Evolutionary conservation across 2,113 vertebrate species (phyloP), one percentile per base, ranked within the genome.

Genomic region (Cavia aperea): DNA sequence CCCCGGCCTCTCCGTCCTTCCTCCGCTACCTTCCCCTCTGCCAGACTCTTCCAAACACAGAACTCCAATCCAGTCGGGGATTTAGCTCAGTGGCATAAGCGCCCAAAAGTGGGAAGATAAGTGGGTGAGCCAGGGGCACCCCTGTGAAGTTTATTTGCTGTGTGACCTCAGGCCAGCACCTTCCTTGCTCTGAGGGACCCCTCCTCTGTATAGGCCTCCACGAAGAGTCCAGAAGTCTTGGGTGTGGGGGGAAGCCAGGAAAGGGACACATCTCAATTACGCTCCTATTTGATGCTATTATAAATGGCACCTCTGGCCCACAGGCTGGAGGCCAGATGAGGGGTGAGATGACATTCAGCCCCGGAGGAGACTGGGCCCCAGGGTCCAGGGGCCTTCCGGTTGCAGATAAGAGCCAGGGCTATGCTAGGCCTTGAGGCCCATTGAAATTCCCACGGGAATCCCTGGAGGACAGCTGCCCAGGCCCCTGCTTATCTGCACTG

Each of bases 401-500:
- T 85, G 49, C 72, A 86, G 95, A 93, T 95, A 96, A 96, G 91
- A 93, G 15, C 91, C 90, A 58, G 95, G 89, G 56, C 84, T 92
- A 54, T 90, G 93, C 86, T 81, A 78, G 81, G 94, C 81, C 51
- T 90, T 18, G 1, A 72, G 84, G 77, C 91, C 68, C 19, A 13
- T 46, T 31, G n/a, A 77, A 65, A 81, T 97, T 97, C 96, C 96
- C 96, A 97, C 92, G 95, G 96, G 95, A 96, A 96, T 90, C 0
- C 6, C 83, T 79, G 86, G 58, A 88, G 93, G 89, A 93, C 92
- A 95, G 81, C 33, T 11, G 72, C 86, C 78, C 63, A 91, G 92
- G 36, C 87, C 84, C 46, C 2, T 33, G 93, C 89, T 96, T 97
- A 97, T 96, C 95, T 96, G 84, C 51, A 58, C 86, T 82, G n/a